These are phyloP conservation scores for Phalloptychus januarius DNA, from an alignment of 2,797 vertebrate genomes.

Conservation along the genomic window DNA sequence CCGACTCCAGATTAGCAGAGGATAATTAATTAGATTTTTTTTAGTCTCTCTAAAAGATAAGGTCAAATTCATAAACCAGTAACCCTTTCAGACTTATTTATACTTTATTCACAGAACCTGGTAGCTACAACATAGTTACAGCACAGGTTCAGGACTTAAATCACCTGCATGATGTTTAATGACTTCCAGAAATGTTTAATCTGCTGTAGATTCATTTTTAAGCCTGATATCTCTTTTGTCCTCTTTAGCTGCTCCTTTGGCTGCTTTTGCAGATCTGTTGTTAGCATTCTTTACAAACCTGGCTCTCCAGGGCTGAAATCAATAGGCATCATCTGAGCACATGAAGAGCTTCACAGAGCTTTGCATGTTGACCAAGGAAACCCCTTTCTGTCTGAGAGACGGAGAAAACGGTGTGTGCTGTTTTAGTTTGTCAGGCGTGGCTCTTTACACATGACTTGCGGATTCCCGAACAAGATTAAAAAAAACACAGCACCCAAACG, in stretches of 20 bases:
- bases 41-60: not conserved
- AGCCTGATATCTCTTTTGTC: not conserved
- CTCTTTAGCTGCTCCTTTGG: not conserved
- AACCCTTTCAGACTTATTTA: not conserved
- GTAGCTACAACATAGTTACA: not conserved
- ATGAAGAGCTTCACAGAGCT: slow-evolving; percentile 7
- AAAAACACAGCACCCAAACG: slow-evolving; percentile 23
- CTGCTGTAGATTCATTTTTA: not conserved
- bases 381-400: slow-evolving; percentile 3
- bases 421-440: slow-evolving; percentile 27
- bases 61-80: not conserved
- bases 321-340: not conserved
- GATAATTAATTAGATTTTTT: not conserved
- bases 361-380: slow-evolving; percentile 7
- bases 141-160: not conserved
- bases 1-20: not conserved
- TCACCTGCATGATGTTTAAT: not conserved
- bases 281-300: not conserved
- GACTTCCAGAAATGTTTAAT: not conserved
- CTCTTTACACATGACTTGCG: slow-evolving; percentile 27
- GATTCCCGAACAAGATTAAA: slow-evolving; percentile 30
- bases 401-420: slow-evolving; percentile 14
- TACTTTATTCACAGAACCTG: not conserved
- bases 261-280: not conserved
- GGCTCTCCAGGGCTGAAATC: slow-evolving; percentile 8